Evolutionary conservation across 2,797 vertebrate genomes (phyloP).

Genomic region (Cichlasoma orientale): DNA sequence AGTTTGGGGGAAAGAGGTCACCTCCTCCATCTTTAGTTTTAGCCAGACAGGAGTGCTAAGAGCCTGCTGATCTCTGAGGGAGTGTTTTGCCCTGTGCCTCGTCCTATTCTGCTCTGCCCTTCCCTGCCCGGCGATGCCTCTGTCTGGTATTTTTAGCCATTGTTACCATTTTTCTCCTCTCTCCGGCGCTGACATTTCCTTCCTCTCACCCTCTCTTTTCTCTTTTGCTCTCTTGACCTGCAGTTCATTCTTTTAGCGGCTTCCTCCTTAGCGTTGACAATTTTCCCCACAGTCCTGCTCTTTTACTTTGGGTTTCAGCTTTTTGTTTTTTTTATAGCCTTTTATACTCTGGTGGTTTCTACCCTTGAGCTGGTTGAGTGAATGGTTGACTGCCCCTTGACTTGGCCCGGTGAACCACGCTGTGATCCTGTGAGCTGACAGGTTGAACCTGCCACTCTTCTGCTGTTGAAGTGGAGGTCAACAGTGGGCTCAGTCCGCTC

Average conservation of each 20-base stretch:
- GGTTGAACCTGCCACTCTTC: slow-evolving; percentile 38
- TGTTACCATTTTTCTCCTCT: slow-evolving; percentile 60
- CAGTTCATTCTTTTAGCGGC: slow-evolving; percentile 5
- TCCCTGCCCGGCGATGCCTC: slow-evolving; percentile 42
- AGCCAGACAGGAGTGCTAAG: slow-evolving; percentile 4
- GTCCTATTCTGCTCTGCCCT: slow-evolving; percentile 44
- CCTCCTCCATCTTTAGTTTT: slow-evolving; percentile 16
- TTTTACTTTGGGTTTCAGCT: background rate
- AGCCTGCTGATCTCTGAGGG: slow-evolving; percentile 32
- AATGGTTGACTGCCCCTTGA: slow-evolving; percentile 44
- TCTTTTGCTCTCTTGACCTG: slow-evolving; percentile 33
- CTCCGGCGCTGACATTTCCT: slow-evolving; percentile 62
- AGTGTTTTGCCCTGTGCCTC: slow-evolving; percentile 25
- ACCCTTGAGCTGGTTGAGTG: slow-evolving; percentile 21
- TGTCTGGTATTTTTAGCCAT: slow-evolving; percentile 72
- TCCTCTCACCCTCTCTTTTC: slow-evolving; percentile 40
- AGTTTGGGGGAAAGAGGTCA: slow-evolving; percentile 21
- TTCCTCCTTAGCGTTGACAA: slow-evolving; percentile 29
- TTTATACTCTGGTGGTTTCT: slow-evolving; percentile 36
- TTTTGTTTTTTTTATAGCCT: background rate
- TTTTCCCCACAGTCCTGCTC: slow-evolving; percentile 1
- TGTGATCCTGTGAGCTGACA: slow-evolving; percentile 20
- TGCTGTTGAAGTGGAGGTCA: slow-evolving; percentile 42
- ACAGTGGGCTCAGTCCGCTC: slow-evolving; percentile 17
- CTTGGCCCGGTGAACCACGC: slow-evolving; percentile 35